Evolutionary conservation across 2,113 vertebrate genomes (phyloP).

Genomic region (Trogon melanurus): DNA sequence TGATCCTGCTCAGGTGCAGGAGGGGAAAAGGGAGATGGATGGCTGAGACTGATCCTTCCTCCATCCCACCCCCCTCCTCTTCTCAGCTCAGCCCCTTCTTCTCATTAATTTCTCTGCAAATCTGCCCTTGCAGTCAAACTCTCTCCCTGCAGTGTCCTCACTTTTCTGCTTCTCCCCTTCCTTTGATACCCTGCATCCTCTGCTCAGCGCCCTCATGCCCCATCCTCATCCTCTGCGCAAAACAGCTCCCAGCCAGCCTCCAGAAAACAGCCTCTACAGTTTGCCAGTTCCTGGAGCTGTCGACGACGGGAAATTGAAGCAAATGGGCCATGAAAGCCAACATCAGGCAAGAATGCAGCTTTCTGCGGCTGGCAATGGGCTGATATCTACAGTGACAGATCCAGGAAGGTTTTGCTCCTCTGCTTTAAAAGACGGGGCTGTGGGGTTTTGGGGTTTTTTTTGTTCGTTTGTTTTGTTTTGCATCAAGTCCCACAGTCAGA

Average conservation of each 20-base stretch:
- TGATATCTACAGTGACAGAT: not conserved
- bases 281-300: not conserved
- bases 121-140: not conserved
- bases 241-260: not conserved
- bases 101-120: not conserved
- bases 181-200: not conserved
- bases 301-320: not conserved
- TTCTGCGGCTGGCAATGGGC: not conserved
- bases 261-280: fast-evolving
- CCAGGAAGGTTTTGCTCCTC: not conserved
- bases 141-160: not conserved
- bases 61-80: not conserved
- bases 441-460: no score
- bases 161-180: not conserved
- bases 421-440: not conserved
- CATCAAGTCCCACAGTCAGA: not conserved
- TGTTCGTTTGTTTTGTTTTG: not conserved
- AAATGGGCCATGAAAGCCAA: not conserved
- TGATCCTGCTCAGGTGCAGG: not conserved
- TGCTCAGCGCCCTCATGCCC: not conserved
- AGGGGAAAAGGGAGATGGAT: not conserved
- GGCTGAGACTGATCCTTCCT: not conserved
- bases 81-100: not conserved
- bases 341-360: not conserved
- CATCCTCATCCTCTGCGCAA: not conserved